Evolutionary conservation across 1,140 invertebrate genomes (phyloP), one percentile per base, ranked within the genome.

Genomic region (Dufourea novaeangliae): DNA sequence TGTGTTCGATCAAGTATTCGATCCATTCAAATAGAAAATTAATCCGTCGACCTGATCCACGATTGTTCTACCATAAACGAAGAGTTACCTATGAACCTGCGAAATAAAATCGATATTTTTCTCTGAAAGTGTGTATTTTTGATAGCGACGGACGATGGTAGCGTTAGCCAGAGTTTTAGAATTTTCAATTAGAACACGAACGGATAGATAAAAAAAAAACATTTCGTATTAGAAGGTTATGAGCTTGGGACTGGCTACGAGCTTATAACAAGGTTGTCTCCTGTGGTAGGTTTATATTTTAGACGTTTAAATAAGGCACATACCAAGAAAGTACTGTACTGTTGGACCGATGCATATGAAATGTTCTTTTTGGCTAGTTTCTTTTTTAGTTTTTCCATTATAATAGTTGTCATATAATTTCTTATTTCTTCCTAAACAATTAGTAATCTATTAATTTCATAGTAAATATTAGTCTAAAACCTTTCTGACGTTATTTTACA

Each of bases 61-160:
- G 32, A 76, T 76, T 69, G 66, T 76, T 76, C 66, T 39, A 76
- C 54, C 64, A 61, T n/a, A 69, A 61, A 76, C 39, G 73, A 59
- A 75, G 50, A 75, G 73, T 76, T 76, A 69, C 73, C 73, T 76
- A 59, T 69, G 22, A 59, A 57, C 37, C 63, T 76, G 73, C 73
- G 73, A 76, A 76, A 76, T 76, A 76, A 76, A 76, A 76, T 62
- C 37, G 34, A 27, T 76, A 76, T 76, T 76, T 76, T 76, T 76
- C 64, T 76, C 73, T 69, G 73, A 34, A 69, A 76, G 20, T 39
- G 64, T 76, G 73, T 69, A 69, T 76, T 76, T 76, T 76, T 76
- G 64, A 76, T 76, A 69, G 63, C 20, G 22, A 27, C 6, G n/a
- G 20, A n/a, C 12, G n/a, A n/a, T n/a, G n/a, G 8, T 29, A 54